Evolutionary conservation across 2,113 vertebrate species (phyloP), one percentile per base, ranked within the genome.

Genomic region (Vidua macroura): DNA sequence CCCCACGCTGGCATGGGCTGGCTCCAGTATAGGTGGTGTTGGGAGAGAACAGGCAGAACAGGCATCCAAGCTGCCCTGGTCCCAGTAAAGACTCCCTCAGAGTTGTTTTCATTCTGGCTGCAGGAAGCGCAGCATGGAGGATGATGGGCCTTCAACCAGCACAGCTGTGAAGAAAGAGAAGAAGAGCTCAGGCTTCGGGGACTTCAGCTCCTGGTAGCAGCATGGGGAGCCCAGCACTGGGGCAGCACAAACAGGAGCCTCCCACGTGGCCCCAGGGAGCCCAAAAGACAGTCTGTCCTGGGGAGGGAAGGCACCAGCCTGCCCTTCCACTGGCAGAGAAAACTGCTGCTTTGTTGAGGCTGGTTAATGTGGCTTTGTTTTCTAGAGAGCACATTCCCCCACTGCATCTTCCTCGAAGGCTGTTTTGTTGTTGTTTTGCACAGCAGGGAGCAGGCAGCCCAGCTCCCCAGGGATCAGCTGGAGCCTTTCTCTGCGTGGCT

Each of bases 171-270:
- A 99, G 96, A 99, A 99, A 87, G 97, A 98, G 90, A 99, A 98
- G 93, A 98, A 98, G 56, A 98, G 97, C 81, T 90, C 92, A 5
- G 97, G 98, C 79, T 99, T 99, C 1, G 98, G 98, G 77, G 98
- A 99, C 96, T 99, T 99, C 97, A 99, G 99, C 97, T 99, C 99
- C 66, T 99, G 99, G 99, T 99, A 99, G 98, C 86, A 68, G 72
- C 13, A 0, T 6, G 3, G 41, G 76, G 87, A 90, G 91, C 66
- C 93, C 43, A 83, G 74, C 75, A 72, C 95, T 82, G 86, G 51
- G 66, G 86, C 80, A 76, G 75, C 83, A 8, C 22, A 35, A 78
- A 58, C 53, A 89, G 69, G 33, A 35, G 1, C 83, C 58, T 83
- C 77, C 90, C 88, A 74, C 37, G 2, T 88, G 92, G 63, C 33